These are phyloP conservation scores for Cantharis flavilabris DNA, from an alignment of 2,888 invertebrate genomes.

Conservation along the genomic window DNA sequence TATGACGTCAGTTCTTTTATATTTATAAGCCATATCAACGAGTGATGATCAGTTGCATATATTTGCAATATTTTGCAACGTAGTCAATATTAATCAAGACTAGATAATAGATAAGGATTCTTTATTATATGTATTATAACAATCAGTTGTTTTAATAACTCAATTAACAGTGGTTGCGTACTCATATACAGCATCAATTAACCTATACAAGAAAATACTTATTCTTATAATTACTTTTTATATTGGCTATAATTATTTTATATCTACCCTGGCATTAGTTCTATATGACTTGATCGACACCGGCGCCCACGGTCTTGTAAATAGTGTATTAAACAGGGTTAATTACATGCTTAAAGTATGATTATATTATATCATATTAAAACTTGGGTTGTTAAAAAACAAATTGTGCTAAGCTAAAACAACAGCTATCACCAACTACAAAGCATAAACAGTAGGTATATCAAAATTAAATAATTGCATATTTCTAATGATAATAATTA, in stretches of 20 bases:
- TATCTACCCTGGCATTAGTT: not conserved
- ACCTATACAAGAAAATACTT: not conserved
- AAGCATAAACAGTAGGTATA: no score
- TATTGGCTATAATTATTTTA: not conserved
- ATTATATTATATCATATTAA: not conserved
- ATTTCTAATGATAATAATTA: not conserved
- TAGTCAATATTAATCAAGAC: no score
- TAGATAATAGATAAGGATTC: no score
- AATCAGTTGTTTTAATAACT: no score
- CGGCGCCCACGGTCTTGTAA: not conserved
- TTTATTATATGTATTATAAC: no score
- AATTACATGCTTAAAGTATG: not conserved
- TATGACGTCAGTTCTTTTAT: no score
- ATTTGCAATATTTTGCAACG: no score
- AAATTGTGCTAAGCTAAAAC: not conserved
- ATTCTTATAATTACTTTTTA: not conserved
- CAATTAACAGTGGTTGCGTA: no score
- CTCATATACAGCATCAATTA: no score
- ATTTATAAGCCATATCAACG: no score
- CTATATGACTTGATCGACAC: not conserved
- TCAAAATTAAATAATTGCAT: not conserved
- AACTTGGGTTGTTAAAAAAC: not conserved
- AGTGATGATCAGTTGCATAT: no score
- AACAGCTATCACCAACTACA: not conserved
- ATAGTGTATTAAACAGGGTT: not conserved